Percentiles rank a stretch among this genome's conserved stretches.
Conservation (phyloP, 2,797 vertebrate species). For the Acanthurus lineatus region DNA sequence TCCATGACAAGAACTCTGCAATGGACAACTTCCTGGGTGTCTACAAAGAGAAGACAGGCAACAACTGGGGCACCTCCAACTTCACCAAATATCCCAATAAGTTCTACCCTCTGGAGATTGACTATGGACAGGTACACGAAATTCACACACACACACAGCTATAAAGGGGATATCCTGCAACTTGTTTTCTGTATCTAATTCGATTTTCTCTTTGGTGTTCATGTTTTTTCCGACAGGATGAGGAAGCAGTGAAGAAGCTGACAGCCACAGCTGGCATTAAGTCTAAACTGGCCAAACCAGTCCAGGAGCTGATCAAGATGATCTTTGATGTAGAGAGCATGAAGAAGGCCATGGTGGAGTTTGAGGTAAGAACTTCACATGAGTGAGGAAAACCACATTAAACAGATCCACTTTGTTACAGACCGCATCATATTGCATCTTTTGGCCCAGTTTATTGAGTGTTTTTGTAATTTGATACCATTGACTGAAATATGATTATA, state of each 20-base stretch:
- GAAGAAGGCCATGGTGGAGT: conserved; percentile 99
- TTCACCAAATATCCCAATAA: conserved; percentile 98
- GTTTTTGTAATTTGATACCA: too few species aligned
- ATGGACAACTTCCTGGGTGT: conserved; percentile 92
- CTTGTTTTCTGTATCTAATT: conserved; percentile 3
- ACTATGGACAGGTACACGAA: conserved; percentile 94
- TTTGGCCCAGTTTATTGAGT: neutral
- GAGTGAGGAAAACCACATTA: neutral
- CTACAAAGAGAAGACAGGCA: conserved; percentile 97
- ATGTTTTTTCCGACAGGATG: conserved; percentile 86
- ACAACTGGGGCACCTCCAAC: conserved; percentile 91
- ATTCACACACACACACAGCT: neutral
- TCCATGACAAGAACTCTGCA: conserved; percentile 94
- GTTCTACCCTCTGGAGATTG: conserved; percentile 98
- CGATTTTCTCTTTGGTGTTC: neutral
- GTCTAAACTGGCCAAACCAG: conserved; percentile 91
- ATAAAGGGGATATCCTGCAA: fast-evolving
- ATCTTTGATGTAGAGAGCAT: conserved; percentile 99
- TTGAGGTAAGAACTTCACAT: conserved; percentile 87
- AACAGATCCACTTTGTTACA: neutral
- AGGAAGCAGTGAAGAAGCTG: conserved; percentile 95
- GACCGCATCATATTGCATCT: neutral
- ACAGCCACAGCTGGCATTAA: conserved; percentile 92
- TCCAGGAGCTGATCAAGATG: conserved; percentile 95
- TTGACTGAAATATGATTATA: neutral